A percentile compares a stretch with the other conserved stretches of the same genome.
These are phyloP conservation scores for Drosophila insularis DNA, from an alignment of 1,140 invertebrate genomes.

Conservation along the genomic window DNA sequence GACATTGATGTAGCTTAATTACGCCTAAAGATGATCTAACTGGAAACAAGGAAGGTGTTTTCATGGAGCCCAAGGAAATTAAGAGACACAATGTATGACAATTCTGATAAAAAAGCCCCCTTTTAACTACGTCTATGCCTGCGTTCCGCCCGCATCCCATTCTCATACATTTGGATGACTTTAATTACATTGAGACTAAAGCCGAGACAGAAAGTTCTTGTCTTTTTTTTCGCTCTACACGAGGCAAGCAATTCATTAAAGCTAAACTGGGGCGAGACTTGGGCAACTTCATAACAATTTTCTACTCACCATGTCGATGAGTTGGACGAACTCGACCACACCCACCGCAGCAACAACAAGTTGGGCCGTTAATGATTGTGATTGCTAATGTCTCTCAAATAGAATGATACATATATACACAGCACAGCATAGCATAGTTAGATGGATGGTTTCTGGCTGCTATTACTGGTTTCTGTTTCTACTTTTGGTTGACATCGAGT, in stretches of 20 bases:
- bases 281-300: constrained; percentile 55
- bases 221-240: constrained; percentile 24
- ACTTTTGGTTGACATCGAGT: constrained; percentile 54
- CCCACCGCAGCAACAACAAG: constrained; percentile 17
- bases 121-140: constrained; percentile 15
- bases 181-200: constrained; percentile 60
- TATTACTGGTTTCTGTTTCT: background rate
- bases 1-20: constrained; percentile 80
- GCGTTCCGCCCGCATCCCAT: constrained; percentile 1
- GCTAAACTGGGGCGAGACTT: constrained; percentile 43
- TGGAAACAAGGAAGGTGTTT: background rate
- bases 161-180: constrained; percentile 19
- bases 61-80: too few relatives aligned
- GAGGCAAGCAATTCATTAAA: constrained; percentile 70
- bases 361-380: constrained; percentile 71
- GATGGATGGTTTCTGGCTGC: constrained; percentile 37
- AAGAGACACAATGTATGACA: too few relatives aligned
- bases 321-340: constrained; percentile 38
- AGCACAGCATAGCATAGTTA: constrained; percentile 17
- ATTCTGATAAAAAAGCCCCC: background rate
- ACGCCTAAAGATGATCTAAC: constrained; percentile 54
- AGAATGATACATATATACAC: constrained; percentile 15
- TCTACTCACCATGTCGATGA: constrained; percentile 25
- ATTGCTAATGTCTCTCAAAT: constrained; percentile 59
- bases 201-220: constrained; percentile 40